Base-by-base conservation (phyloP, 1,140 invertebrate genomes). In the Sinella curviseta region DNA sequence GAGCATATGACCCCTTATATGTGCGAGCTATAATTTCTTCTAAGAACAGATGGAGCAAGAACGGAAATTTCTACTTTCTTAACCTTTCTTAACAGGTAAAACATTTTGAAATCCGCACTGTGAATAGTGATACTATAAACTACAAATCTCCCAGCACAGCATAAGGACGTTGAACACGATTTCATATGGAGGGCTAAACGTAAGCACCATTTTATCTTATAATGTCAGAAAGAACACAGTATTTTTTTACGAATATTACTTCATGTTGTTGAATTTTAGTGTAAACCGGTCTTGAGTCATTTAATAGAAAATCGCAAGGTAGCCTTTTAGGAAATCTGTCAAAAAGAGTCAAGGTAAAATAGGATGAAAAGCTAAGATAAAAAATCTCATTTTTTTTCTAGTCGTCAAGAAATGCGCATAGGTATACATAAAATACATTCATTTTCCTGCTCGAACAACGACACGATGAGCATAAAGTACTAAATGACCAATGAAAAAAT, bases 261-360 rank as follows among this genome's bases (percentile, higher is more conserved):
- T 8, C 4, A 48, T 48, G 39, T 48, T 48, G 17, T 48, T 48
- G 39, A 4, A 60, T 26, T n/a, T 26, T 16, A 60, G 8, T 12
- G 12, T 70, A 70, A 70, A 70, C 65, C 65, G 65, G 65, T 70
- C 65, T 33, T 70, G 30, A 30, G n/a, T 33, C 65, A 33, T 30
- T 70, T 70, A 31, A 33, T 33, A 31, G 26, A 14, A 70, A 70
- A 70, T 70, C 65, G 12, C 14, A 60, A 60, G 12, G 24, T 12
- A 30, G 31, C 31, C 65, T 31, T 30, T 70, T 70, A 70, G 65
- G 65, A 70, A 70, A 31, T 70, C 65, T 70, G 65, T 70, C 65
- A 70, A 70, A 70, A 70, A 70, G n/a, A n/a, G 65, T 70, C 65
- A 70, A 70, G 65, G 65, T 60, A 70, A 70, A 70, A 33, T 70